These are phyloP conservation scores for Apodemus agrarius DNA, from an alignment of 2,797 vertebrate species.

Conservation along the genomic window DNA sequence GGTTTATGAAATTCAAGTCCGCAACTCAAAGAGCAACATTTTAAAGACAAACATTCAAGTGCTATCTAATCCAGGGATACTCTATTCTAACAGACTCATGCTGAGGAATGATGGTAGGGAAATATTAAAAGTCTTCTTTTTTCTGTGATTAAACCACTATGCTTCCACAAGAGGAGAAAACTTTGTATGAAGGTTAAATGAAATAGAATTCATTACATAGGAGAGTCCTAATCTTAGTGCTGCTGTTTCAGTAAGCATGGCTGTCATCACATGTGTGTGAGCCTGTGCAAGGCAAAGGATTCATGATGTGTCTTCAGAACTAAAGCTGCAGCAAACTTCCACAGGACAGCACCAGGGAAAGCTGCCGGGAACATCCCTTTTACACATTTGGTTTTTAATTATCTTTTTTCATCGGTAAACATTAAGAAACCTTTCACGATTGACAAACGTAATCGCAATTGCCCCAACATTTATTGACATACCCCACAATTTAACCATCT, in stretches of 20 bases:
- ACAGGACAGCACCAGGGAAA: background rate
- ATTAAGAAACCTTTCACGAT: background rate
- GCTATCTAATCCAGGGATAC: background rate
- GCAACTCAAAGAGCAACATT: background rate
- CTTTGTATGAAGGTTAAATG: background rate
- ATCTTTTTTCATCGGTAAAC: too few species aligned
- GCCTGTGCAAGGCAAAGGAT: too few species aligned
- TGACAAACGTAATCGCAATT: background rate
- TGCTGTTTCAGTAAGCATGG: background rate
- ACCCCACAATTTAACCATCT: background rate
- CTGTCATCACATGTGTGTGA: background rate
- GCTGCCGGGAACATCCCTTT: background rate
- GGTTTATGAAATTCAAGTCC: background rate
- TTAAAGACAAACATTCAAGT: background rate
- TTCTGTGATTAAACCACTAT: background rate
- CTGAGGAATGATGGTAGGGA: background rate
- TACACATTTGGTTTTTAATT: background rate
- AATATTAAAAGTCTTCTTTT: background rate
- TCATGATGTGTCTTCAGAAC: background rate
- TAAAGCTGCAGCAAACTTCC: background rate
- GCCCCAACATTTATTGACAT: background rate
- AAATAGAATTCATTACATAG: background rate
- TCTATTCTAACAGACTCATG: background rate
- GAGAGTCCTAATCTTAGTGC: background rate
- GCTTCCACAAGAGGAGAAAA: background rate